Conservation (phyloP, 2,113 vertebrate species). For the Chloropsis hardwickii region DNA sequence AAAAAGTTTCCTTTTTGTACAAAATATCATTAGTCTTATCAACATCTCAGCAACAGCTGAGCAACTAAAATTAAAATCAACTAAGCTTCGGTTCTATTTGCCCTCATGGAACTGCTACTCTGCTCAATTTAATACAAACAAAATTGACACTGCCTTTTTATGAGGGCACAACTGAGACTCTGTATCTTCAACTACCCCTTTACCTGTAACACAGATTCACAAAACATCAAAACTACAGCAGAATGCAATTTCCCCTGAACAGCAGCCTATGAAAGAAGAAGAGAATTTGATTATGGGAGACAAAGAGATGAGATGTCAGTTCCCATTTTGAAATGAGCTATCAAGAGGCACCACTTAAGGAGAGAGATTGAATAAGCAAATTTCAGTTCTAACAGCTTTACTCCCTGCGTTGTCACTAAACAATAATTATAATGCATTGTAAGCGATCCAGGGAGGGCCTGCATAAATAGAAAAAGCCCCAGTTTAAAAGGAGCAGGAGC, state of each 20-base stretch:
- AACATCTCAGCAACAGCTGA: background rate
- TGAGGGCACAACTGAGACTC: background rate
- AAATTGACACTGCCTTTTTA: background rate
- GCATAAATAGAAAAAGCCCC: background rate
- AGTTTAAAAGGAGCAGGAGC: background rate
- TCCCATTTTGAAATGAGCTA: conserved; percentile 25
- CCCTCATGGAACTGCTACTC: background rate
- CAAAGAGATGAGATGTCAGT: conserved; percentile 25
- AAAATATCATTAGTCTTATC: background rate
- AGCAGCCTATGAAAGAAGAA: background rate
- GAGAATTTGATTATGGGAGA: conserved; percentile 21
- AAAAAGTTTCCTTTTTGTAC: background rate
- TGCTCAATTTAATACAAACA: background rate
- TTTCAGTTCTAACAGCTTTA: conserved; percentile 19
- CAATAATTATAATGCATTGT: background rate
- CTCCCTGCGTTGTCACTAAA: background rate
- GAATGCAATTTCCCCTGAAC: conserved; percentile 8
- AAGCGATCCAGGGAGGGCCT: background rate
- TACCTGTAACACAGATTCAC: background rate
- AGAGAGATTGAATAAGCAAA: background rate
- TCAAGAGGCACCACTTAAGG: conserved; percentile 1
- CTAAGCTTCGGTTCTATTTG: background rate
- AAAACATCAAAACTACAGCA: background rate
- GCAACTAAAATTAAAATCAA: background rate
- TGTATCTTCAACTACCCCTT: background rate